Percentiles rank a stretch among this genome's conserved stretches.
Conservation (phyloP, 2,797 vertebrate species). For the Poecile montanus region DNA sequence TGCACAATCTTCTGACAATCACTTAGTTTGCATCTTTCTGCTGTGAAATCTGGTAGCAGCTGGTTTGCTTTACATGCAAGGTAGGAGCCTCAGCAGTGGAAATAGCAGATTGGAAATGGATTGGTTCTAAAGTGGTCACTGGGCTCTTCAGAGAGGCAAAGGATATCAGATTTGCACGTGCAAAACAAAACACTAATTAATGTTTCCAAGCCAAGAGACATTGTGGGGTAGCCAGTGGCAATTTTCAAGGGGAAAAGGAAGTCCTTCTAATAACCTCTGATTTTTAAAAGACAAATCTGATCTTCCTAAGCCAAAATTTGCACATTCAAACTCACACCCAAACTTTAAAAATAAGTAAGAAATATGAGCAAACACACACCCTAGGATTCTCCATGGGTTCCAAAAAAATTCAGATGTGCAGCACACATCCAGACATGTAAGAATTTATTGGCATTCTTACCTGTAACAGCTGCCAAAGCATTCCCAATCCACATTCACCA, state of each 20-base stretch:
- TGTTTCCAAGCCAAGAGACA: background rate
- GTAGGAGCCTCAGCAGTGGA: background rate
- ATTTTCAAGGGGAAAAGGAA: background rate
- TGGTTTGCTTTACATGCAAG: background rate
- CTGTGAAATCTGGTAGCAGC: background rate
- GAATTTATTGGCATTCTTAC: background rate
- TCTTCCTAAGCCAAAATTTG: background rate
- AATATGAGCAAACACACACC: background rate
- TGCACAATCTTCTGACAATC: background rate
- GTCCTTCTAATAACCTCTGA: background rate
- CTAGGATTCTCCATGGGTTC: background rate
- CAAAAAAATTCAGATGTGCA: background rate
- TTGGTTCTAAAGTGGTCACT: background rate
- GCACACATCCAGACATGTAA: background rate
- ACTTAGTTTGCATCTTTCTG: background rate
- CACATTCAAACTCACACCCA: background rate
- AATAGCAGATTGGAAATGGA: background rate
- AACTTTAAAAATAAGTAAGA: background rate
- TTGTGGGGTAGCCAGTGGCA: background rate
- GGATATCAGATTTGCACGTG: background rate
- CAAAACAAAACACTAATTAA: background rate
- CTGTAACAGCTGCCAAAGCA: background rate
- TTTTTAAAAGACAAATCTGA: background rate
- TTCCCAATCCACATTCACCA: background rate
- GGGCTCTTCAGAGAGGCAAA: background rate